A percentile compares a stretch with the other conserved stretches of the same genome.
These are phyloP conservation scores for Clostera curtula DNA, from an alignment of 2,888 invertebrate genomes.

Conservation along the genomic window DNA sequence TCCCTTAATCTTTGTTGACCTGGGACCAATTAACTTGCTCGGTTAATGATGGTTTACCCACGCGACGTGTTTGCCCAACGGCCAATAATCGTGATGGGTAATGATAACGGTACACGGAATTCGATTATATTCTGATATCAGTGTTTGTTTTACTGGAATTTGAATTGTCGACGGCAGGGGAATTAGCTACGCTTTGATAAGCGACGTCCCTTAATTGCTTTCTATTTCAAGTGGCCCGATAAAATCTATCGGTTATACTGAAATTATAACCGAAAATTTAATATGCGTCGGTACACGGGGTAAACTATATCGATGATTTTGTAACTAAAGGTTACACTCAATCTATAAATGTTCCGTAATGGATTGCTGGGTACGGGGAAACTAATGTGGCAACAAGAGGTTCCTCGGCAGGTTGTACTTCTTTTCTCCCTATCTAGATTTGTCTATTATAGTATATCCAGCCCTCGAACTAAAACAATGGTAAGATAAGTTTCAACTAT, in stretches of 20 bases:
- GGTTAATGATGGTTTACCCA: slow-evolving; percentile 33
- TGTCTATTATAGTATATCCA: no score
- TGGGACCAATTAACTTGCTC: slow-evolving; percentile 37
- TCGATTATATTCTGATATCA: slow-evolving; percentile 14
- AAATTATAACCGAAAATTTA: no score
- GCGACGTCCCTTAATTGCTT: no score
- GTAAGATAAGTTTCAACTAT: no score
- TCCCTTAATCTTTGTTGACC: slow-evolving; percentile 40
- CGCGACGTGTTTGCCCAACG: slow-evolving; percentile 11
- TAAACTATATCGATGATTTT: neutral
- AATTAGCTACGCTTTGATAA: neutral
- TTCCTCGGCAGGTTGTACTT: no score
- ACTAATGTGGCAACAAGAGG: no score
- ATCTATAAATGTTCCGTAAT: neutral
- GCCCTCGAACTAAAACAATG: no score
- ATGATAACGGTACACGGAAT: slow-evolving; percentile 23
- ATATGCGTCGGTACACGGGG: no score
- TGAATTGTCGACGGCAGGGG: neutral
- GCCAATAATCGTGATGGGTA: slow-evolving; percentile 15
- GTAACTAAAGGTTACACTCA: neutral
- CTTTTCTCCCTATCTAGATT: no score
- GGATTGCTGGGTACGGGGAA: no score
- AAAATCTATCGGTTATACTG: no score
- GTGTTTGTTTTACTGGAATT: slow-evolving; percentile 4
- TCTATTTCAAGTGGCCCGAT: no score